Evolutionary conservation across 2,113 vertebrate species (phyloP).

Genomic region (Dasyornis broadbenti): DNA sequence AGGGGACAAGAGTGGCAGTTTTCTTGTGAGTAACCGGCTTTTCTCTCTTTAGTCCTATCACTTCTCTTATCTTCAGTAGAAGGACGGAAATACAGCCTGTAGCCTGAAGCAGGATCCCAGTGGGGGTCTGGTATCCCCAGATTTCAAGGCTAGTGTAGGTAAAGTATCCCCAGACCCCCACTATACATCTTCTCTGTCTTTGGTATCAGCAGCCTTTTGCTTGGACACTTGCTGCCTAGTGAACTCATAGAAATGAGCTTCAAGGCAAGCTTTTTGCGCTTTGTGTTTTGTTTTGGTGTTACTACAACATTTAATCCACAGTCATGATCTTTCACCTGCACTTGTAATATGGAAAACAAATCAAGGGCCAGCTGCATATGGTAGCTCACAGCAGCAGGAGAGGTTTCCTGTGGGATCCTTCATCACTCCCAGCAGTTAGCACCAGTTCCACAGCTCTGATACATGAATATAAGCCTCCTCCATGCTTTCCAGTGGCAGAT

Average conservation of each 20-base stretch:
- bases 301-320: not conserved
- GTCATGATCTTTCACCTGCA: not conserved
- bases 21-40: not conserved
- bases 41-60: not conserved
- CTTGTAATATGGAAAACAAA: not conserved
- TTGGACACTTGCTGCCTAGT: not conserved
- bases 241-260: not conserved
- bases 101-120: not conserved
- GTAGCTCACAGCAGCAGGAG: not conserved
- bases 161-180: not conserved
- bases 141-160: not conserved
- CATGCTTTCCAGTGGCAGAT: not conserved
- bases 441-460: not conserved
- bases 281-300: not conserved
- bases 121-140: not conserved
- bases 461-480: not conserved
- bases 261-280: not conserved
- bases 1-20: not conserved
- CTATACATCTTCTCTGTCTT: not conserved
- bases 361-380: not conserved
- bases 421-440: not conserved
- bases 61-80: not conserved
- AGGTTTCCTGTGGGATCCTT: not conserved
- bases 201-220: not conserved
- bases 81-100: not conserved